phyloP scores from a whole-genome alignment of 2,113 vertebrate species.

The Polypterus senegalus region DNA sequence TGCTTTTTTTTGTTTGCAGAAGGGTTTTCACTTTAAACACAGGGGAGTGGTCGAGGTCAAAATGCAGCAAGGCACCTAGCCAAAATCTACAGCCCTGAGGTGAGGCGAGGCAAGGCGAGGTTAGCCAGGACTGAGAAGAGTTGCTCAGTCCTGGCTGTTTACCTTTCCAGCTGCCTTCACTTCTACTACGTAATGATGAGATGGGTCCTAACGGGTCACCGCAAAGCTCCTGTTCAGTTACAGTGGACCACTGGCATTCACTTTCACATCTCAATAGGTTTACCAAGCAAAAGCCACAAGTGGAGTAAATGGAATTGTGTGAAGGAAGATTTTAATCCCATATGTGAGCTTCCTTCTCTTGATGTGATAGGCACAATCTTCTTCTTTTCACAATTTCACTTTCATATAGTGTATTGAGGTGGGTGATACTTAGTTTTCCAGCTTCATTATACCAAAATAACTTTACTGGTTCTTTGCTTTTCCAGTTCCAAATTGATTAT shows the following conservation, averaged over 20 bases:
- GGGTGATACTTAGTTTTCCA: too few species aligned
- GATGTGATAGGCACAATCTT: too few species aligned
- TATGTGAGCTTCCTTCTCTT: too few species aligned
- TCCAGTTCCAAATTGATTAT: too few species aligned
- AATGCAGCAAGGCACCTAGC: slow-evolving; percentile 5
- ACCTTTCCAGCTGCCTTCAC: background rate
- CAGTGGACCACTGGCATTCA: background rate
- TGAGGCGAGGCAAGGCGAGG: background rate
- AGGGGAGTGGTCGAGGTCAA: slow-evolving; percentile 11
- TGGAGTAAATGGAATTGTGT: too few species aligned
- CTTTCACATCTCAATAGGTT: background rate
- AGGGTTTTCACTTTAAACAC: slow-evolving; percentile 13
- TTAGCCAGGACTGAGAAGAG: background rate
- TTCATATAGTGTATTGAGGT: too few species aligned
- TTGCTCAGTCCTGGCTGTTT: slow-evolving; percentile 3
- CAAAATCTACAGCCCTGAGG: slow-evolving; percentile 11
- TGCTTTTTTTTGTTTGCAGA: slow-evolving; percentile 7
- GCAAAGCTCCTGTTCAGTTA: background rate
- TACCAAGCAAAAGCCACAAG: too few species aligned
- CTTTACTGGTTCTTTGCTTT: too few species aligned
- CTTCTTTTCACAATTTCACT: too few species aligned
- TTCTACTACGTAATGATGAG: background rate
- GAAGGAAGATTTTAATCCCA: too few species aligned
- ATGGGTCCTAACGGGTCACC: slow-evolving; percentile 4
- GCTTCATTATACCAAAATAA: too few species aligned